Evolutionary conservation across 2,888 invertebrate genomes (phyloP), one percentile per base, ranked within the genome.

Genomic region (Metalampra italica): DNA sequence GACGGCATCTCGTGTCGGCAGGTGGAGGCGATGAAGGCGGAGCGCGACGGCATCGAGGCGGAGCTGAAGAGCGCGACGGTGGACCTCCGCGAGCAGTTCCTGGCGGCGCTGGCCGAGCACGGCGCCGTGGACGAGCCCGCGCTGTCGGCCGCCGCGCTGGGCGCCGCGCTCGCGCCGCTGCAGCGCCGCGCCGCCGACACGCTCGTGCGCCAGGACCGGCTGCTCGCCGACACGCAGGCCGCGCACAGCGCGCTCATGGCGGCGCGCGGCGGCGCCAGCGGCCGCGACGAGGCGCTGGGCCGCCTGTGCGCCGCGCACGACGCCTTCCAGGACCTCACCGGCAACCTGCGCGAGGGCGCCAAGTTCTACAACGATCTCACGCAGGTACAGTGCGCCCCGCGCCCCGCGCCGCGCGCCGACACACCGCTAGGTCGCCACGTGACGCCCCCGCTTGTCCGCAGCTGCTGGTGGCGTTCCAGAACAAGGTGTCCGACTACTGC

Each of bases 401-500:
- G 5, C 3, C 11, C 7, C 3, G 7, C 30, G 12, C 4, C 1
- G 34, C 34, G 22, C 22, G 22, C 22, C 22, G 22, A 22, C 22
- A 22, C 5, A 22, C n/a, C n/a, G n/a, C n/a, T n/a, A n/a, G n/a
- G n/a, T n/a, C n/a, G n/a, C n/a, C n/a, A n/a, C n/a, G n/a, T n/a
- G n/a, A n/a, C n/a, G n/a, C n/a, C 7, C 7, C 3, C 37, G 9
- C 9, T 8, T n/a, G 13, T 55, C 72, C 71, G 46, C 91, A 98
- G 91, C 87, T 99, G 67, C 90, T 99, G 75, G 94, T 99, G 13
- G 94, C 95, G 49, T 97, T 98, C 90, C 99, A 99, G 91, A 98
- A 96, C 86, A 99, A 99, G 89, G 96, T 99, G 67, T 94, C 95
- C 7, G 99, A 99, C 90, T 99, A 96, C 85, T 98, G 98, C 81